Base-by-base conservation (phyloP, 2,888 invertebrate genomes). In the Myopa testacea region DNA sequence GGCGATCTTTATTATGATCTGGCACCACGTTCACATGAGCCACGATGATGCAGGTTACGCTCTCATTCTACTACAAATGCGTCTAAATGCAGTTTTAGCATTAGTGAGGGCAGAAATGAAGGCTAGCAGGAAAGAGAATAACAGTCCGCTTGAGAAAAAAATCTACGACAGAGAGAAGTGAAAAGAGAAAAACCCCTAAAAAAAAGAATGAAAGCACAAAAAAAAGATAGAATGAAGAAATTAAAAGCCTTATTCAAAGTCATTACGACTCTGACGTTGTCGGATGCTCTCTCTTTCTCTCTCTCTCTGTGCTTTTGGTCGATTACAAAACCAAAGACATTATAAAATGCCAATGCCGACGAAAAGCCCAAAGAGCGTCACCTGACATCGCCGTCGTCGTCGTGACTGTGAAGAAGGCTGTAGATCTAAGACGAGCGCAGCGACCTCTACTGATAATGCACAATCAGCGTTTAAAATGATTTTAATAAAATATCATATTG, bases 361-460 rank as follows among this genome's bases (percentile, higher is more conserved):
- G 26, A 26, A 26, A 26, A 26, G 26, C 26, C 26, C 26, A 26
- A 26, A 26, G 26, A 26, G 26, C 1, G 26, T 26, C 26, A 26
- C 26, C 26, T 26, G 26, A 26, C 26, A 26, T 26, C 26, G 26
- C 26, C 26, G 26, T 26, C 26, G 26, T 26, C 26, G 26, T 2
- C 26, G 26, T 26, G 26, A 26, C 26, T 26, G 26, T 26, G 26
- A 26, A 26, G 1, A 26, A 26, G 1, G 26, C 26, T 26, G 26
- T 45, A 45, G 10, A 45, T 45, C 10, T 45, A 63, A 34, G 40
- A 50, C 45, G 45, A 62, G 73, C 73, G 45, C 73, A 73, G 73
- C 73, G 73, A 73, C 73, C 73, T 73, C 73, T 50, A 50, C 73
- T 63, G 73, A 73, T 73, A 73, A 63, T 63, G 73, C 62, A 73